Conservation (phyloP, 2,797 vertebrate species). For the Pteropus rufus region DNA sequence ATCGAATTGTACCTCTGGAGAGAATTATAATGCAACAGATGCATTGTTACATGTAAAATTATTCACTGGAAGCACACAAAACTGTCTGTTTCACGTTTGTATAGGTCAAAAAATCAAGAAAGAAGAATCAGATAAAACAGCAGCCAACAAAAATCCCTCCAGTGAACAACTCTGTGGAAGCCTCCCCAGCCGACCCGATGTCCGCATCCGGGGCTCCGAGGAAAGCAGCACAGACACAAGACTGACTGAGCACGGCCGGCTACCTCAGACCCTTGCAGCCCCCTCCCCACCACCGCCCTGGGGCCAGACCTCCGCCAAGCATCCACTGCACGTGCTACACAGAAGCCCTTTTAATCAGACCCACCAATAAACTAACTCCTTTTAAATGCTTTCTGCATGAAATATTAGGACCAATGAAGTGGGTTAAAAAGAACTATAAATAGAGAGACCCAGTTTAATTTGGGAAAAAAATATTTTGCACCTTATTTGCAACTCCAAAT, state of each 20-base stretch:
- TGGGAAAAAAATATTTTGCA: neutral
- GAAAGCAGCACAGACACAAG: neutral
- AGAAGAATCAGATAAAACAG: neutral
- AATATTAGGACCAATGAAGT: neutral
- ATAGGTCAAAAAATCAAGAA: neutral
- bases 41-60: neutral
- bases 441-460: neutral
- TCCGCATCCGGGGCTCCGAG: neutral
- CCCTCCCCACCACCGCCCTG: fast-evolving
- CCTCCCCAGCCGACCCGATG: too few species aligned
- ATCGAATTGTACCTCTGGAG: neutral
- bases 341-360: neutral
- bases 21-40: fast-evolving
- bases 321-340: fast-evolving
- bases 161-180: neutral
- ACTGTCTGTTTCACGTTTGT: neutral
- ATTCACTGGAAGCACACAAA: neutral
- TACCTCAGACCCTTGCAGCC: neutral
- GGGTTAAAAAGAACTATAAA: neutral
- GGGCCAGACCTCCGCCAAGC: neutral
- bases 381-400: neutral
- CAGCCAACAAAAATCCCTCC: neutral
- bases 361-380: neutral
- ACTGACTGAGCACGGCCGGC: neutral
- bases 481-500: neutral